Evolutionary conservation across 2,888 invertebrate genomes (phyloP).

Genomic region (Pedicia rivosa): DNA sequence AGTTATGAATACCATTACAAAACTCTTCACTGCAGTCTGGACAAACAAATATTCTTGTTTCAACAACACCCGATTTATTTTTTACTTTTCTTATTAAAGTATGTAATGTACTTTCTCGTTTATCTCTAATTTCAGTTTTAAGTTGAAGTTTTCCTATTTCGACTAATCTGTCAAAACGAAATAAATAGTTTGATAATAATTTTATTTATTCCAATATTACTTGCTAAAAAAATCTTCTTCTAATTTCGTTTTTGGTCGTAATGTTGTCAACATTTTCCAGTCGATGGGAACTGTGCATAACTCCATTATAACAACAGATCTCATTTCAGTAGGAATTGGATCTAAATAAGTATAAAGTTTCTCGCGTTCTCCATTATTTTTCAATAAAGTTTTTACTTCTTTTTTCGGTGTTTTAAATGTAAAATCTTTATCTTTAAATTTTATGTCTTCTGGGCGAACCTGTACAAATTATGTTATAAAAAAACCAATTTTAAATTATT

Average conservation of each 20-base stretch:
- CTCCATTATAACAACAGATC: slow-evolving; percentile 34
- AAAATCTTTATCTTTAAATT: slow-evolving; percentile 56
- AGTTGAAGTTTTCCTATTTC: slow-evolving; percentile 66
- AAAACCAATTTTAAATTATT: not conserved
- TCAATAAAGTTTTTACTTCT: slow-evolving; percentile 39
- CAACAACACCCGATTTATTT: slow-evolving; percentile 67
- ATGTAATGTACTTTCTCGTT: slow-evolving; percentile 46
- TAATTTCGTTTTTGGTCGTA: slow-evolving; percentile 63
- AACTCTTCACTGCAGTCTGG: slow-evolving; percentile 73
- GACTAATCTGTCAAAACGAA: slow-evolving; percentile 44
- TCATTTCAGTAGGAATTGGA: slow-evolving; percentile 74
- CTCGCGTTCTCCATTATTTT: slow-evolving; percentile 25
- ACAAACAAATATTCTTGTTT: slow-evolving; percentile 59
- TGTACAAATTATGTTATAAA: slow-evolving; percentile 17
- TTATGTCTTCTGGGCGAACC: slow-evolving; percentile 60
- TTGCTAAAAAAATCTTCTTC: slow-evolving; percentile 81
- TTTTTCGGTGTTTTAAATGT: slow-evolving; percentile 59
- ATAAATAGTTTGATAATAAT: not conserved
- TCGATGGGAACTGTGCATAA: slow-evolving; percentile 73
- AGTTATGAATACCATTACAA: slow-evolving; percentile 44
- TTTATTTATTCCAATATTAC: slow-evolving; percentile 23
- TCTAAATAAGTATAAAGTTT: slow-evolving; percentile 38
- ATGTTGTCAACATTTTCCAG: slow-evolving; percentile 85
- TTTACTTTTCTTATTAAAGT: slow-evolving; percentile 59
- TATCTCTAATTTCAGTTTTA: slow-evolving; percentile 54